Conservation (phyloP, 1,140 invertebrate species). For the Drosophila sproati region DNA sequence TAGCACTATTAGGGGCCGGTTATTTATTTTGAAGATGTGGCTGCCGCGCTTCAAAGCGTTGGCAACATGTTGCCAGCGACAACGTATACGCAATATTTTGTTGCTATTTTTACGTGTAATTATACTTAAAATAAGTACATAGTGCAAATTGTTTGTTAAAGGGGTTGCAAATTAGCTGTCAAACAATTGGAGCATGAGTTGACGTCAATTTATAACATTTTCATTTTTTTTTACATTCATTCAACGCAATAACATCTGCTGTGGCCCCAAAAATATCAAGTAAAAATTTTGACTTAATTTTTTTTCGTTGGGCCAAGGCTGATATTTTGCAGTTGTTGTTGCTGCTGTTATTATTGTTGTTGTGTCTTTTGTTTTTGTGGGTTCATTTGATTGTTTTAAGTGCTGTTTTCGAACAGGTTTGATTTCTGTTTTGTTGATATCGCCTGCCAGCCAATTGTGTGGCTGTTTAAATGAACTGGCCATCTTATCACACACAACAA, state of each 20-base stretch:
- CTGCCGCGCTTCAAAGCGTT: not conserved
- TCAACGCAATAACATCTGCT: conserved; percentile 14
- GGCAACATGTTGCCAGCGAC: conserved; percentile 47
- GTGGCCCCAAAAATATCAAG: conserved; percentile 20
- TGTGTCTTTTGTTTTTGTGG: conserved; percentile 31
- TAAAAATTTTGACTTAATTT: conserved; percentile 1
- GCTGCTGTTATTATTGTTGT: conserved; percentile 17
- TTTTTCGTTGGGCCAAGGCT: conserved; percentile 48
- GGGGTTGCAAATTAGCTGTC: conserved; percentile 19
- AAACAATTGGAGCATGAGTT: conserved; percentile 44
- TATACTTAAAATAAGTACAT: conserved; percentile 1
- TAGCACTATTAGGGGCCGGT: not conserved
- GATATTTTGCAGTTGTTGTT: too few species aligned
- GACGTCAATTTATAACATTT: conserved; percentile 22
- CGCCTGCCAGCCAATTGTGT: conserved; percentile 1
- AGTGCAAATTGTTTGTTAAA: conserved; percentile 30
- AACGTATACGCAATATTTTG: conserved; percentile 62
- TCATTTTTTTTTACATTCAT: not conserved
- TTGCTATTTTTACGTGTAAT: not conserved
- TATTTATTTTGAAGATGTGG: not conserved
- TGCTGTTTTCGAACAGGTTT: conserved; percentile 43
- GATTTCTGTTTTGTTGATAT: conserved; percentile 6
- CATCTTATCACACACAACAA: conserved; percentile 28
- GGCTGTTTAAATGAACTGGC: conserved; percentile 11
- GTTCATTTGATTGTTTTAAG: conserved; percentile 49